These are phyloP conservation scores for Alectura lathami DNA, from an alignment of 2,113 vertebrate genomes.

Conservation along the genomic window DNA sequence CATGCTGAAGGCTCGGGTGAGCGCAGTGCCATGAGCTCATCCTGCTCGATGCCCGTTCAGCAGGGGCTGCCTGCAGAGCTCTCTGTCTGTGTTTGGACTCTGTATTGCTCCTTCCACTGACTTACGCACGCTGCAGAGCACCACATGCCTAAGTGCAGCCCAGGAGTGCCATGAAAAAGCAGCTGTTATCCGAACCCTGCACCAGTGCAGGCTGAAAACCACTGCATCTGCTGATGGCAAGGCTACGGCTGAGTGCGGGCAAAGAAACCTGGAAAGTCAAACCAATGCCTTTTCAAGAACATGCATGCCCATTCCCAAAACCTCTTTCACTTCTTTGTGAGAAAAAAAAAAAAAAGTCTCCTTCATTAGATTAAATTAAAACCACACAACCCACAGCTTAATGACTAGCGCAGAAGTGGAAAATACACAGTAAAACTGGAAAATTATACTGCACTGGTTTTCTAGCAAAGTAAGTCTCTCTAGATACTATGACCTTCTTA, in stretches of 20 bases:
- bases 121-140: too few species aligned
- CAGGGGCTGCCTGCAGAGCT: not conserved
- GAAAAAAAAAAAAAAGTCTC: not conserved
- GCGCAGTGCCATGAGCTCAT: too few species aligned
- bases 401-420: not conserved
- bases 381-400: not conserved
- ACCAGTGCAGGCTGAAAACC: not conserved
- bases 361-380: not conserved
- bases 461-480: not conserved
- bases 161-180: not conserved
- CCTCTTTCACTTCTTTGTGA: slow-evolving; percentile 35
- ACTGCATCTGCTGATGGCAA: not conserved
- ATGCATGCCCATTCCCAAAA: rapidly evolving
- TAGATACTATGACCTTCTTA: not conserved
- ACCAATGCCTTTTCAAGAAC: not conserved
- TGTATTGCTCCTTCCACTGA: not conserved
- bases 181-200: not conserved
- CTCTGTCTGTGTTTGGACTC: not conserved
- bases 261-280: slow-evolving; percentile 42
- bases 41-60: too few species aligned
- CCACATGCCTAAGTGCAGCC: not conserved
- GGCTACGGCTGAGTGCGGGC: rapidly evolving
- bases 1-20: too few species aligned
- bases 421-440: slow-evolving; percentile 23
- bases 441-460: not conserved